Evolutionary conservation across 1,140 invertebrate genomes (phyloP).

Genomic region (Reticulitermes speratus): DNA sequence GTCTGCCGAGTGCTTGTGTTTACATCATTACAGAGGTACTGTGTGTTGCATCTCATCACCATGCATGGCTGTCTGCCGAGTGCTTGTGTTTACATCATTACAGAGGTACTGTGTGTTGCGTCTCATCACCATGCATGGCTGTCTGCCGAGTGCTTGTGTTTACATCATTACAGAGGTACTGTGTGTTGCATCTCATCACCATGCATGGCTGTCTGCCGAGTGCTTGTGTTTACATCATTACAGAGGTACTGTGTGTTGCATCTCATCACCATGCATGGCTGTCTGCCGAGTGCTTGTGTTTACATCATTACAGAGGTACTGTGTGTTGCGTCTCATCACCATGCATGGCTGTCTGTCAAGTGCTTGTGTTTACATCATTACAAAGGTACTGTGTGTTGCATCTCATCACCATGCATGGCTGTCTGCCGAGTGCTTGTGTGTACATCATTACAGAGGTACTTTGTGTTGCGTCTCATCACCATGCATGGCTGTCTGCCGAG

Average conservation of each 20-base stretch:
- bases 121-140: too few relatives aligned
- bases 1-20: neutral
- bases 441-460: neutral
- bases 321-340: too few relatives aligned
- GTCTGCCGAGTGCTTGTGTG: neutral
- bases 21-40: neutral
- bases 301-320: neutral
- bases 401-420: too few relatives aligned
- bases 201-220: neutral
- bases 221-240: neutral
- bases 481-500: neutral
- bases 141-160: neutral
- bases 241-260: neutral
- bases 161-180: neutral
- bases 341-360: neutral
- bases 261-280: too few relatives aligned
- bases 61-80: neutral
- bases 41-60: too few relatives aligned
- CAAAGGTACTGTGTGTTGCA: neutral
- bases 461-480: too few relatives aligned
- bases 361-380: neutral
- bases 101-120: neutral
- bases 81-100: neutral
- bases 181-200: too few relatives aligned
- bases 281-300: neutral